Percentiles rank a stretch among this genome's conserved stretches.
phyloP scores from a whole-genome alignment of 2,113 vertebrate species.

The Acanthochromis polyacanthus region DNA sequence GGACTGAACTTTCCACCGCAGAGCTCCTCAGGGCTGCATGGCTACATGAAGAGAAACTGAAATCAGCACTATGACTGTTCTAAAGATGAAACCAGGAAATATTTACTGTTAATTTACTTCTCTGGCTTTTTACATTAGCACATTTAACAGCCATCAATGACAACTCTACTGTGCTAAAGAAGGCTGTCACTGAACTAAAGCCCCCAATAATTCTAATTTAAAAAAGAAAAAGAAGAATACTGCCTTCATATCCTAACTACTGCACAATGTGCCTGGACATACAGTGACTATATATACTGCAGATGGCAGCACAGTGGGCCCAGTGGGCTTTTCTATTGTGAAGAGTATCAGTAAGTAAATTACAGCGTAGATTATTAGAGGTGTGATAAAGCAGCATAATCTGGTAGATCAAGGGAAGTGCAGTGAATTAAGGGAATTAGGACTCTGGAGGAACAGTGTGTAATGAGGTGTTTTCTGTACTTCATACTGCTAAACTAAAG shows the following conservation, averaged over 20 bases:
- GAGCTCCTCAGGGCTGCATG: slow-evolving; percentile 53
- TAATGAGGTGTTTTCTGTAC: slow-evolving; percentile 5
- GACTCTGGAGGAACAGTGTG: slow-evolving; percentile 2
- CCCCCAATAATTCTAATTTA: not conserved
- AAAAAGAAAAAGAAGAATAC: not conserved
- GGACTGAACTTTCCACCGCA: slow-evolving; percentile 60
- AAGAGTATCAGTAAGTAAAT: slow-evolving; percentile 3
- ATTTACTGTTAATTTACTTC: not conserved
- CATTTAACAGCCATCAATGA: not conserved
- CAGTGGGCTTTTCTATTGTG: slow-evolving; percentile 7
- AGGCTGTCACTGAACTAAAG: not conserved
- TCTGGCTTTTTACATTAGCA: not conserved
- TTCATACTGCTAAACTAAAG: not conserved
- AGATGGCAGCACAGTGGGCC: too few relatives aligned
- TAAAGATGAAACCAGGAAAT: slow-evolving; percentile 34
- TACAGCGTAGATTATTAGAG: not conserved
- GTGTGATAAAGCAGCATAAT: not conserved
- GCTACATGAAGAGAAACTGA: slow-evolving; percentile 60
- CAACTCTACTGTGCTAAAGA: not conserved
- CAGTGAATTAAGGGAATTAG: slow-evolving; percentile 4
- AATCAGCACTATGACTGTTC: slow-evolving; percentile 40
- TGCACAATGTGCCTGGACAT: not conserved
- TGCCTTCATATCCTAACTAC: not conserved
- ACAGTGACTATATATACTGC: not conserved
- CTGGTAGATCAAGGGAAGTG: not conserved